Conservation (phyloP, 2,113 vertebrate genomes). For the Ariopsis seemanni region DNA sequence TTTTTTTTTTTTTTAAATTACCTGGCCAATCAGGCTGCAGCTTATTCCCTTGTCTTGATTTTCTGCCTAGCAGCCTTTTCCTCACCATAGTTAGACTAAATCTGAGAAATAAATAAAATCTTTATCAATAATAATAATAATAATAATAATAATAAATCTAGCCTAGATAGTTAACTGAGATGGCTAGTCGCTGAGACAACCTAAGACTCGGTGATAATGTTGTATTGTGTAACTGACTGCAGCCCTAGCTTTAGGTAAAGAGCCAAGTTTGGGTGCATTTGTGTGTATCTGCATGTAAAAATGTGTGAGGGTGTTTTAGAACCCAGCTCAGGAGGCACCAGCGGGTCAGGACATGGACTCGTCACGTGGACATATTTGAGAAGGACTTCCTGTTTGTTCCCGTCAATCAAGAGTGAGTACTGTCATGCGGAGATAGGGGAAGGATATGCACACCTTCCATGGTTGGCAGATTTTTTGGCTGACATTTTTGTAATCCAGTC, state of each 20-base stretch:
- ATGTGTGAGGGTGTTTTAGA: slow-evolving; percentile 59
- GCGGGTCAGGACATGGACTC: slow-evolving; percentile 94
- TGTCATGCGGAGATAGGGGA: not conserved
- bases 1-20: too few species aligned
- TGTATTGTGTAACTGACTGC: not conserved
- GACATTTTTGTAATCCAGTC: not conserved
- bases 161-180: not conserved
- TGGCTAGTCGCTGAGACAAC: not conserved
- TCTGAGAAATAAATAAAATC: not conserved
- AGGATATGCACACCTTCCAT: too few species aligned
- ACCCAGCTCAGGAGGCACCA: slow-evolving; percentile 85
- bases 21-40: not conserved
- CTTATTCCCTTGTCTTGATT: not conserved
- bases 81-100: not conserved
- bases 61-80: not conserved
- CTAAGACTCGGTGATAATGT: not conserved
- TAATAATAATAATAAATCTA: not conserved
- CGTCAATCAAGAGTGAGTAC: slow-evolving; percentile 96
- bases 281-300: not conserved
- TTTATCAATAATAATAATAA: not conserved
- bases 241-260: not conserved
- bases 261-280: not conserved
- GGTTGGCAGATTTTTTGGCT: not conserved
- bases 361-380: slow-evolving; percentile 91
- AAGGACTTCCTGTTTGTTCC: slow-evolving; percentile 98